phyloP scores from a whole-genome alignment of 1,140 invertebrate species.

The Drosophila repleta region DNA sequence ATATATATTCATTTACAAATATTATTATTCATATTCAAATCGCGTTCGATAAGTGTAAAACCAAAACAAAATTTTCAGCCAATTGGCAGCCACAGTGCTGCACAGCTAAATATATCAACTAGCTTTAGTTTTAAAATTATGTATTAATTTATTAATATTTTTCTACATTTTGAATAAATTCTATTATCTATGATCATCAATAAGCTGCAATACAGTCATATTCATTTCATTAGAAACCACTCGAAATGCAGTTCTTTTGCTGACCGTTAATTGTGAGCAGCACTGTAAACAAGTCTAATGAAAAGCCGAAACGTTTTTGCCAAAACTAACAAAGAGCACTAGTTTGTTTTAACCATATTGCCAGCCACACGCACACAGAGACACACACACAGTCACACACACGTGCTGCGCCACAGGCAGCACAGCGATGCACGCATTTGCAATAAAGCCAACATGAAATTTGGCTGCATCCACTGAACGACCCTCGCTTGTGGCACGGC shows the following conservation, averaged over 20 bases:
- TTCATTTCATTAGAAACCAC: not conserved
- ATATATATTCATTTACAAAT: no score
- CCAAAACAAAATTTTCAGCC: not conserved
- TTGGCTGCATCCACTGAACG: conserved; percentile 46
- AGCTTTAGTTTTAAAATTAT: not conserved
- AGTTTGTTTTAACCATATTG: conserved; percentile 28
- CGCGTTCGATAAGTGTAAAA: no score
- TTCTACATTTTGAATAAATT: not conserved
- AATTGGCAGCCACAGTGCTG: not conserved
- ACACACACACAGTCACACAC: conserved; percentile 12
- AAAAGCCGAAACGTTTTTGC: conserved; percentile 45
- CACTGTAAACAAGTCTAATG: conserved; percentile 54
- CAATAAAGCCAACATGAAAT: conserved; percentile 50
- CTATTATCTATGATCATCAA: not conserved
- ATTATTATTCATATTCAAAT: no score
- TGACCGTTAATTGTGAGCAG: conserved; percentile 19
- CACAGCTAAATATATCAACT: not conserved
- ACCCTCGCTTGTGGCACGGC: conserved; percentile 44
- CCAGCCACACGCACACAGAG: conserved; percentile 35
- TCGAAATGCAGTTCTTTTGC: conserved; percentile 18
- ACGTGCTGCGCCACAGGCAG: conserved; percentile 1
- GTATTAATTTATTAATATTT: not conserved
- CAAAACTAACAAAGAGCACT: conserved; percentile 65
- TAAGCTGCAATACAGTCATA: not conserved
- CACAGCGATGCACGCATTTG: conserved; percentile 18